Evolutionary conservation across 2,888 invertebrate genomes (phyloP).

Genomic region (Apocheima hispidaria): DNA sequence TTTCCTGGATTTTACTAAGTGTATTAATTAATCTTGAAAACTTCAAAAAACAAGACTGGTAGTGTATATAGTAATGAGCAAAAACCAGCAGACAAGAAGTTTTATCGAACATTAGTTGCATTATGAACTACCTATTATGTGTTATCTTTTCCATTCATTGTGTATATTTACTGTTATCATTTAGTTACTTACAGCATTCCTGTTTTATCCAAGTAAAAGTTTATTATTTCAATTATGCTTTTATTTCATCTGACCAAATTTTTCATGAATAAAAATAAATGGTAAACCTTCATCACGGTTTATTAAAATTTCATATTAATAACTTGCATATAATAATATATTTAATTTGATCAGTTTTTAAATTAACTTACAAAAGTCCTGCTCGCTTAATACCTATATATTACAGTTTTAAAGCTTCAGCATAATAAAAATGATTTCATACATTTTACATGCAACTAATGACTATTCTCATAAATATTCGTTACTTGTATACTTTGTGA

Average conservation of each 20-base stretch:
- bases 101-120: background rate
- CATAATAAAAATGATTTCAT: constrained; percentile 81
- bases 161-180: constrained; percentile 14
- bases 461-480: constrained; percentile 87
- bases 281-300: constrained; percentile 68
- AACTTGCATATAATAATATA: constrained; percentile 79
- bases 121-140: constrained; percentile 4
- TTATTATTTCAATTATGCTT: constrained; percentile 55
- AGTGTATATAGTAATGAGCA: too few species aligned
- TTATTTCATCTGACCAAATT: constrained; percentile 59
- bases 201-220: constrained; percentile 41
- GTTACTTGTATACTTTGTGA: constrained; percentile 89
- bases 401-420: constrained; percentile 85
- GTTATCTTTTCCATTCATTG: constrained; percentile 16
- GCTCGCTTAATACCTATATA: constrained; percentile 83
- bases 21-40: too few species aligned
- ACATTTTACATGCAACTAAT: constrained; percentile 59
- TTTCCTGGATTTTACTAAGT: too few species aligned
- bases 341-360: constrained; percentile 83
- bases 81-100: background rate
- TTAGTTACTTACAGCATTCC: constrained; percentile 31
- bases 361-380: constrained; percentile 83
- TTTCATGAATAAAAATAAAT: constrained; percentile 66
- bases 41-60: too few species aligned
- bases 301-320: constrained; percentile 83